Evolutionary conservation across 2,797 vertebrate species (phyloP).

Genomic region (Spinibarbus caldwelli): DNA sequence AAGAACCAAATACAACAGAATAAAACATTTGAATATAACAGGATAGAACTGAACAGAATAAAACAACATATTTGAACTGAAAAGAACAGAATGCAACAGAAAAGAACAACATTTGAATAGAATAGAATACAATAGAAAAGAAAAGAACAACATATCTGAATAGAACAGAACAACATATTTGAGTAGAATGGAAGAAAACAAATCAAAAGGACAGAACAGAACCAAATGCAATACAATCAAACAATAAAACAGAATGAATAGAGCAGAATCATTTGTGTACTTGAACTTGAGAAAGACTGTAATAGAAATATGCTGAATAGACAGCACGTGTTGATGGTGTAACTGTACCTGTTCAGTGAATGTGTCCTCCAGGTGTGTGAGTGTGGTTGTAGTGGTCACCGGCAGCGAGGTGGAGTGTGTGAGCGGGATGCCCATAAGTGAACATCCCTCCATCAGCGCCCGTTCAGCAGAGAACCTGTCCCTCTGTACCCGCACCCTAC

Average conservation of each 20-base stretch:
- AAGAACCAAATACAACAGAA: background rate
- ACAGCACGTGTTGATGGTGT: background rate
- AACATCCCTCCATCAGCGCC: slow-evolving; percentile 82
- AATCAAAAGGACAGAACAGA: background rate
- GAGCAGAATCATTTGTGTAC: background rate
- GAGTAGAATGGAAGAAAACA: background rate
- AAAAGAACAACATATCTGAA: too few relatives aligned
- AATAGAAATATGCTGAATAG: background rate
- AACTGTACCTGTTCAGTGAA: slow-evolving; percentile 86
- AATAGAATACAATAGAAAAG: background rate
- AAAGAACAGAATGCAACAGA: background rate
- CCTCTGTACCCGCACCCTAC: slow-evolving; percentile 84
- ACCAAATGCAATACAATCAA: background rate
- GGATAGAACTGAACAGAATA: background rate
- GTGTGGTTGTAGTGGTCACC: slow-evolving; percentile 82
- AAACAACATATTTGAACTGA: background rate
- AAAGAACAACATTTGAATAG: background rate
- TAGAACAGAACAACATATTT: background rate
- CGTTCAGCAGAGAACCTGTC: slow-evolving; percentile 81
- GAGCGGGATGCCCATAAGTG: slow-evolving; percentile 84
- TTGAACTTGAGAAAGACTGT: background rate
- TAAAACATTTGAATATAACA: too few relatives aligned
- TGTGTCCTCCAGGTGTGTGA: slow-evolving; percentile 97
- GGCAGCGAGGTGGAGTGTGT: slow-evolving; percentile 91
- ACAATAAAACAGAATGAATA: background rate